These are phyloP conservation scores for Ascidia mentula DNA, from an alignment of 23 tunicate species.

Conservation along the genomic window DNA sequence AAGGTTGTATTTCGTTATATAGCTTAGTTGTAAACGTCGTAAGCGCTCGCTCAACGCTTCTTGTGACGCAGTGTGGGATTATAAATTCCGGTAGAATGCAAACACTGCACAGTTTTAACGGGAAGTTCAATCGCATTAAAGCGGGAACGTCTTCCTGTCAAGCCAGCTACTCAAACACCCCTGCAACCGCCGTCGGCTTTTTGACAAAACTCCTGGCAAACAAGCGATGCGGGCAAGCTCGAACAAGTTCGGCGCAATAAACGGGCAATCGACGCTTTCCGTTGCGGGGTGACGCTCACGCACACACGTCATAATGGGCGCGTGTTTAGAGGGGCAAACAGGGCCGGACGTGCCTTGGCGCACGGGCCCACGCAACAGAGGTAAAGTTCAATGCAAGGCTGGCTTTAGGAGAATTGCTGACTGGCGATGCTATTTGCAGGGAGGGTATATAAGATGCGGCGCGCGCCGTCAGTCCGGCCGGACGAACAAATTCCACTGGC, in stretches of 20 bases:
- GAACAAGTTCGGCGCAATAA: background rate
- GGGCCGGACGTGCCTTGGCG: background rate
- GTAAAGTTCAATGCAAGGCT: background rate
- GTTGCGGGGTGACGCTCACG: background rate
- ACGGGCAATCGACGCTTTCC: background rate
- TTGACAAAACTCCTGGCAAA: background rate
- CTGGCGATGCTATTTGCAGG: background rate
- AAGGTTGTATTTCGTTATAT: no score
- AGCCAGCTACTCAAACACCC: background rate
- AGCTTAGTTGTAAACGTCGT: no score
- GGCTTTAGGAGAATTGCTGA: constrained; percentile 3
- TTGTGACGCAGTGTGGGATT: no score
- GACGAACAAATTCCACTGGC: background rate
- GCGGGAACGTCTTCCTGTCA: background rate
- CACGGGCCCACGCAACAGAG: background rate
- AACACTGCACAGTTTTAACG: no score
- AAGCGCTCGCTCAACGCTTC: no score
- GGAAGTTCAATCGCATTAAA: no score
- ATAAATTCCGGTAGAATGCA: no score
- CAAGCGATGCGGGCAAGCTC: background rate
- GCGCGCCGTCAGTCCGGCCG: background rate
- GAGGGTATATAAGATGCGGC: background rate
- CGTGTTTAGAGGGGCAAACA: background rate
- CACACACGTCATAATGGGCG: background rate
- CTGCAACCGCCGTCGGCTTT: background rate